A percentile compares a stretch with the other conserved stretches of the same genome.
These are phyloP conservation scores for Benthosema pterotum DNA, from an alignment of 2,797 vertebrate genomes.

Conservation along the genomic window DNA sequence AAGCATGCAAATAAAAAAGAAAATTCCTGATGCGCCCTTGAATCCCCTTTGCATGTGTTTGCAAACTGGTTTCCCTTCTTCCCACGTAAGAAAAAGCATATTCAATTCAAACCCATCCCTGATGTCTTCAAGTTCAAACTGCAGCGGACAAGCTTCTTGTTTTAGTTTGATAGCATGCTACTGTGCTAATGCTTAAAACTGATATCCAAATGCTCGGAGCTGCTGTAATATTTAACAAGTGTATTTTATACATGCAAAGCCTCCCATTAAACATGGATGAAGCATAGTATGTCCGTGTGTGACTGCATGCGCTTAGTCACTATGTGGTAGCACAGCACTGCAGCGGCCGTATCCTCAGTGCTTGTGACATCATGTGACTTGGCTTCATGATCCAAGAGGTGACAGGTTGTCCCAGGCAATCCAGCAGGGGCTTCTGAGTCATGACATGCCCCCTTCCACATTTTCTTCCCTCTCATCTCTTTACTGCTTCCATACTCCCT, in stretches of 20 bases:
- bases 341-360: not conserved
- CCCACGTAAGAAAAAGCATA: slow-evolving; percentile 35
- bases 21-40: slow-evolving; percentile 9
- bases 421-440: slow-evolving; percentile 17
- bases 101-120: slow-evolving; percentile 61
- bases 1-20: slow-evolving; percentile 38
- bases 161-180: slow-evolving; percentile 45
- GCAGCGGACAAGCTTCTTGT: slow-evolving; percentile 52
- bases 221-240: slow-evolving; percentile 47
- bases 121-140: slow-evolving; percentile 63
- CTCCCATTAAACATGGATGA: slow-evolving; percentile 31
- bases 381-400: not conserved
- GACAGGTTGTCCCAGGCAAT: slow-evolving; percentile 22
- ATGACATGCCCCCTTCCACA: not conserved
- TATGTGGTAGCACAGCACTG: not conserved
- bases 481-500: not conserved
- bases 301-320: slow-evolving; percentile 27
- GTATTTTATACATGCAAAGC: slow-evolving; percentile 19
- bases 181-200: slow-evolving; percentile 46
- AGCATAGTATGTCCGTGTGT: slow-evolving; percentile 2
- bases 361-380: slow-evolving; percentile 17
- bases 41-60: not conserved
- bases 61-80: slow-evolving; percentile 19
- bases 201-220: slow-evolving; percentile 40
- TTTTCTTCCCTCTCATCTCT: slow-evolving; percentile 16